Evolutionary conservation across 1,140 invertebrate genomes (phyloP).

Genomic region (Drosophila micromelanica): DNA sequence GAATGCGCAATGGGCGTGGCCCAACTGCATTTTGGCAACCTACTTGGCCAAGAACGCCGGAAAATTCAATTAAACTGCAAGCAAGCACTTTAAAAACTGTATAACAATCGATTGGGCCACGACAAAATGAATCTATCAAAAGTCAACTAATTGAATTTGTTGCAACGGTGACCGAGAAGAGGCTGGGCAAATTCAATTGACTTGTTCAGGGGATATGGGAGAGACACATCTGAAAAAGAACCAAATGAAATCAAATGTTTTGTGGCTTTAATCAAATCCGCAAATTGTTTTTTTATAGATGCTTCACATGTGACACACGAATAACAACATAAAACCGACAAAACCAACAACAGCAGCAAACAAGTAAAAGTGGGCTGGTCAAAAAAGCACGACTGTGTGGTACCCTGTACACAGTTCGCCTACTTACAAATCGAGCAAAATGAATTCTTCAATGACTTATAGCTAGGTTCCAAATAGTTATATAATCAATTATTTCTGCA

Average conservation of each 20-base stretch:
- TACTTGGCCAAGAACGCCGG: conserved; percentile 19
- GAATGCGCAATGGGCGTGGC: conserved; percentile 20
- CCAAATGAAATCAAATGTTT: conserved; percentile 75
- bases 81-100: conserved; percentile 34
- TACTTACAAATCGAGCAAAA: no score
- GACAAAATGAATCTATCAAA: conserved; percentile 44
- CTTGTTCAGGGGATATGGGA: neutral
- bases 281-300: conserved; percentile 39
- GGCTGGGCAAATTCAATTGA: conserved; percentile 11
- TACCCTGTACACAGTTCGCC: neutral
- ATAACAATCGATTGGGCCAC: conserved; percentile 28
- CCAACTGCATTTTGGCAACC: conserved; percentile 36
- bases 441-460: no score
- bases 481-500: no score
- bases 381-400: neutral
- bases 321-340: conserved; percentile 13
- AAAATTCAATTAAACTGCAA: conserved; percentile 58
- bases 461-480: no score
- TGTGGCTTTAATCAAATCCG: conserved; percentile 62
- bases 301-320: conserved; percentile 32
- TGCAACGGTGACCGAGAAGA: neutral
- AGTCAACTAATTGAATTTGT: conserved; percentile 73
- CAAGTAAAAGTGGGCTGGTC: neutral
- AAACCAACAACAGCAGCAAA: conserved; percentile 7
- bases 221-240: conserved; percentile 9